Conservation (phyloP, 2,888 invertebrate species). For the Phaedon cochleariae region DNA sequence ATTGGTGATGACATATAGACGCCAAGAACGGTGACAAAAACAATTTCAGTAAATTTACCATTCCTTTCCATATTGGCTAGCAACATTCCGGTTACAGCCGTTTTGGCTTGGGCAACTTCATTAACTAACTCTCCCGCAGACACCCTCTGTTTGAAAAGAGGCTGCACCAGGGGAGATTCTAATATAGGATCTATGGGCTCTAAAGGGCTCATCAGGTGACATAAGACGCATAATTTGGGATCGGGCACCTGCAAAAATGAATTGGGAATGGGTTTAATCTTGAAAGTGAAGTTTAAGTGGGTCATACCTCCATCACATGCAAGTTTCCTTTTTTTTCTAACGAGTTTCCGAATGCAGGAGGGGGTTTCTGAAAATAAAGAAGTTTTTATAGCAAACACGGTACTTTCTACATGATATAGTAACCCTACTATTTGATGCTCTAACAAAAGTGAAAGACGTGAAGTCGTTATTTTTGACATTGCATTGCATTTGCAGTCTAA, state of each 20-base stretch:
- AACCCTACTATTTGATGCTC: no score
- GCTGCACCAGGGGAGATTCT: constrained; percentile 84
- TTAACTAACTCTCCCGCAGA: constrained; percentile 80
- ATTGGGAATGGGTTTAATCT: neutral
- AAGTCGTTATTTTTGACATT: no score
- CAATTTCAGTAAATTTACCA: constrained; percentile 64
- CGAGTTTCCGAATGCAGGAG: constrained; percentile 47
- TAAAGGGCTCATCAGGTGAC: constrained; percentile 89
- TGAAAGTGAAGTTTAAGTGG: neutral
- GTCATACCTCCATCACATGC: constrained; percentile 59
- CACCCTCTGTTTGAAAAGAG: constrained; percentile 78
- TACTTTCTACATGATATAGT: no score
- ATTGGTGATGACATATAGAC: no score
- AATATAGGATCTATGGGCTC: constrained; percentile 86
- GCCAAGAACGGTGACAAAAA: no score
- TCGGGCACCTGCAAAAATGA: constrained; percentile 73
- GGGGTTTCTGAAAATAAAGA: constrained; percentile 54
- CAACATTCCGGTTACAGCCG: constrained; percentile 83
- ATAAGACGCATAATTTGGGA: constrained; percentile 86
- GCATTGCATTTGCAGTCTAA: no score
- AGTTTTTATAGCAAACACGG: neutral
- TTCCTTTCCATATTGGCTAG: constrained; percentile 89
- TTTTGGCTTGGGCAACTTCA: constrained; percentile 79
- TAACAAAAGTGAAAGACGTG: no score
- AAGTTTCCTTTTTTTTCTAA: constrained; percentile 56